phyloP scores from a whole-genome alignment of 2,113 vertebrate species.

The Pituophis catenifer region DNA sequence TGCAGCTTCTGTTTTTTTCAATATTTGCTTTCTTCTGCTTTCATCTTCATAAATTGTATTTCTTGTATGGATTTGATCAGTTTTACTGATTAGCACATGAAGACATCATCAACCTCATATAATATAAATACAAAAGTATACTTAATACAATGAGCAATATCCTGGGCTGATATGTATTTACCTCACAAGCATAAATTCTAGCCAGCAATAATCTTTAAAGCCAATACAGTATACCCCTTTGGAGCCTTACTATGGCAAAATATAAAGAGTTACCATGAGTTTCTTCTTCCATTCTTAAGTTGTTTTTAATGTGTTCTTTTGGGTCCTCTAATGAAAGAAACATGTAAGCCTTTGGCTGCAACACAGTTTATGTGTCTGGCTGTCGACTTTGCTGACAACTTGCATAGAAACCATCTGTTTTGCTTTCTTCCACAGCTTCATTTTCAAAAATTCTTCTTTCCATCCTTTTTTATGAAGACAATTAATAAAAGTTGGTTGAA shows the following conservation, averaged over 20 bases:
- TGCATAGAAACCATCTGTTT: background rate
- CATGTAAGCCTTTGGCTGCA: background rate
- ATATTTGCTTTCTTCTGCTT: background rate
- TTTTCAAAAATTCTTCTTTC: background rate
- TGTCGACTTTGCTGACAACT: background rate
- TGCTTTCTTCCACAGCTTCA: background rate
- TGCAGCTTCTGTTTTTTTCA: background rate
- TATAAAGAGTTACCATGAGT: background rate
- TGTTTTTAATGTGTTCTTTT: background rate
- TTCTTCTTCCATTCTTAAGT: background rate
- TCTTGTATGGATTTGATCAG: background rate
- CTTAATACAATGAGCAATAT: background rate
- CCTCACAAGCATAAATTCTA: slow-evolving; percentile 2
- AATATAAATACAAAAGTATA: slow-evolving; percentile 19
- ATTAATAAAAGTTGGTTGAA: background rate
- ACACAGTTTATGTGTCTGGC: background rate
- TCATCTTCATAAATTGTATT: background rate
- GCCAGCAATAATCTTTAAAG: background rate
- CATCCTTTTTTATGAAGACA: background rate
- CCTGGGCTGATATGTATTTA: background rate
- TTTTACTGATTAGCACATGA: background rate
- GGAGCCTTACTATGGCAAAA: background rate
- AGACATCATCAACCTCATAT: background rate
- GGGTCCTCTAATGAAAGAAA: background rate
- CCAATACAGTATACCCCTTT: background rate